These are phyloP conservation scores for Machimus rusticus DNA, from an alignment of 2,888 invertebrate species.

Conservation along the genomic window DNA sequence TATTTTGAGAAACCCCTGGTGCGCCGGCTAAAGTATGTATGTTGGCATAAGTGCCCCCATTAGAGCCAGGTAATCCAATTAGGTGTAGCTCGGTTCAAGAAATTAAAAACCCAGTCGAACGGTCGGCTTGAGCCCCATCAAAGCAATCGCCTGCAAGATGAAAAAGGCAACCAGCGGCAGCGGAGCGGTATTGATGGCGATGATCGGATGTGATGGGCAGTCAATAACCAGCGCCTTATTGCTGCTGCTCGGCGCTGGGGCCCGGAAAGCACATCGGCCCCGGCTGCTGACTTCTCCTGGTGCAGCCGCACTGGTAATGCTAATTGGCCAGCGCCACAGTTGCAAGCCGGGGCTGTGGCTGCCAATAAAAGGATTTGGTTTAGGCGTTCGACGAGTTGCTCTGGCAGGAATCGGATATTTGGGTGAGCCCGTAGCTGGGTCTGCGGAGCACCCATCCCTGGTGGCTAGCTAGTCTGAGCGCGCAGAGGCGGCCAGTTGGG, in stretches of 20 bases:
- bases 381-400: neutral
- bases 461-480: neutral
- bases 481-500: constrained; percentile 6
- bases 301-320: neutral
- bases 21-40: neutral
- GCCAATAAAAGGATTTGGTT: neutral
- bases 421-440: neutral
- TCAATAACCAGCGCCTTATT: neutral
- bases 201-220: neutral
- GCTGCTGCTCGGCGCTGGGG: neutral
- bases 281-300: neutral
- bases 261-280: neutral
- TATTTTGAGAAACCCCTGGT: neutral
- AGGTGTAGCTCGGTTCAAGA: neutral
- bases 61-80: constrained; percentile 18
- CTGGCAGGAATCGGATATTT: neutral
- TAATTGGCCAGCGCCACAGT: neutral
- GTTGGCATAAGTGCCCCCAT: neutral
- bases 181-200: neutral
- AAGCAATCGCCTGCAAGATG: neutral
- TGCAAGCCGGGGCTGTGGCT: neutral
- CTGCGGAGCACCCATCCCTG: neutral
- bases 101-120: neutral
- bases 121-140: neutral
- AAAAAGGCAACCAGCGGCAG: neutral